phyloP scores from a whole-genome alignment of 2,888 invertebrate genomes.

The Tetragnatha montana region DNA sequence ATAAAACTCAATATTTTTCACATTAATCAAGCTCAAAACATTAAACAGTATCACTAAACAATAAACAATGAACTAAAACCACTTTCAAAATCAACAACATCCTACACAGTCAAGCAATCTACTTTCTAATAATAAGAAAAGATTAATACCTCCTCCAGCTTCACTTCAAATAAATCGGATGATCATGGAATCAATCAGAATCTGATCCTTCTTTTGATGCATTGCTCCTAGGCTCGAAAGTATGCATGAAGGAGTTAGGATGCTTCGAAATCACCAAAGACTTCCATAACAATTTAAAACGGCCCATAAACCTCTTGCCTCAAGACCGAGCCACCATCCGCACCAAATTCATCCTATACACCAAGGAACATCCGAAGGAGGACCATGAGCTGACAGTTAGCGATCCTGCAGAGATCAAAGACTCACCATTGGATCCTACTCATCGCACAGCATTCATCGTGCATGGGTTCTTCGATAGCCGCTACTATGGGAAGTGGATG shows the following conservation, averaged over 20 bases:
- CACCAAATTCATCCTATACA: conserved; percentile 70
- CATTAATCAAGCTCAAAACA: too few species aligned
- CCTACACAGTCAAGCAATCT: too few species aligned
- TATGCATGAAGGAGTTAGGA: conserved; percentile 61
- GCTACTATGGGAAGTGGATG: conserved; percentile 71
- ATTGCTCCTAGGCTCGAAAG: conserved; percentile 20
- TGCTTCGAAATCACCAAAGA: conserved; percentile 69
- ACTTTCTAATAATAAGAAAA: too few species aligned
- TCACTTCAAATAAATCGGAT: too few species aligned
- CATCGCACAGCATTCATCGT: conserved; percentile 69
- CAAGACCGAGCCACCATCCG: conserved; percentile 61
- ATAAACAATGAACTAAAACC: too few species aligned
- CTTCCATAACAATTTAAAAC: conserved; percentile 66
- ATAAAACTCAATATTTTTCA: too few species aligned
- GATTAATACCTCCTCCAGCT: too few species aligned
- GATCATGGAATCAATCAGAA: too few species aligned
- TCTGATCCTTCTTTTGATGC: not conserved
- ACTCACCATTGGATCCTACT: conserved; percentile 55
- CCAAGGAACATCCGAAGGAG: conserved; percentile 64
- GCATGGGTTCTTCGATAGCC: conserved; percentile 72
- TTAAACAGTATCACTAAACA: too few species aligned
- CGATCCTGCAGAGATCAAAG: conserved; percentile 50
- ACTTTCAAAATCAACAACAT: too few species aligned
- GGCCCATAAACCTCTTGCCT: conserved; percentile 72
- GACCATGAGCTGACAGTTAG: conserved; percentile 36